These are phyloP conservation scores for Galeopterus variegatus DNA, from an alignment of 2,113 vertebrate species.

Conservation along the genomic window DNA sequence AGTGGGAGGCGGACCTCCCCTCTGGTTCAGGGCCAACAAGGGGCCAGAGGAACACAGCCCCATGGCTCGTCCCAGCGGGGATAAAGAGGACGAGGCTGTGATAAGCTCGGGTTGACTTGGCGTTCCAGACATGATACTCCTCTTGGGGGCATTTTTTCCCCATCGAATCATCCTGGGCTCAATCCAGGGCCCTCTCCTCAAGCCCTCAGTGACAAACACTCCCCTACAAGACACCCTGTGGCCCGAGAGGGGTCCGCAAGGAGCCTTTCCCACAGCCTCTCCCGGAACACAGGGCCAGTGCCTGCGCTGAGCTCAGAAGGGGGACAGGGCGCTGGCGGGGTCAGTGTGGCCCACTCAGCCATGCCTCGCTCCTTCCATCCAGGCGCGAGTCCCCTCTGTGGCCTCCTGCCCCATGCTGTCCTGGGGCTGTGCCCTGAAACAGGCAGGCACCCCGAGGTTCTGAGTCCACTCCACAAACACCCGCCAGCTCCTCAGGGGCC, in stretches of 20 bases:
- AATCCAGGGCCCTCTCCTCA: slow-evolving; percentile 76
- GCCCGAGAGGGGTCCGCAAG: slow-evolving; percentile 71
- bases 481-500: rapidly evolving
- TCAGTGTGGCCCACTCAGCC: rapidly evolving
- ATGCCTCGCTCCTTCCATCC: rapidly evolving
- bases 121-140: background rate
- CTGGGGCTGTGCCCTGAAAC: background rate
- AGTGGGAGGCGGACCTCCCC: background rate
- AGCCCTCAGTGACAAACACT: slow-evolving; percentile 64
- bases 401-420: background rate
- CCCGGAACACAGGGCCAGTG: background rate
- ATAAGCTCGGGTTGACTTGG: background rate
- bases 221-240: slow-evolving; percentile 52
- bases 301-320: background rate
- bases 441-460: rapidly evolving
- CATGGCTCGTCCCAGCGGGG: slow-evolving; percentile 75
- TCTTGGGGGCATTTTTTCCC: slow-evolving; percentile 87
- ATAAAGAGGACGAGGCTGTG: background rate
- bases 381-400: rapidly evolving
- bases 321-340: rapidly evolving
- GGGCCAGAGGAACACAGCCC: background rate
- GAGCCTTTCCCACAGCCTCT: slow-evolving; percentile 73
- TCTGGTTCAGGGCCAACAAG: background rate
- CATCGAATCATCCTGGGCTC: slow-evolving; percentile 85
- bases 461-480: background rate